Evolutionary conservation across 2,113 vertebrate species (phyloP).

Genomic region (Cyphomyrus discorhynchus): DNA sequence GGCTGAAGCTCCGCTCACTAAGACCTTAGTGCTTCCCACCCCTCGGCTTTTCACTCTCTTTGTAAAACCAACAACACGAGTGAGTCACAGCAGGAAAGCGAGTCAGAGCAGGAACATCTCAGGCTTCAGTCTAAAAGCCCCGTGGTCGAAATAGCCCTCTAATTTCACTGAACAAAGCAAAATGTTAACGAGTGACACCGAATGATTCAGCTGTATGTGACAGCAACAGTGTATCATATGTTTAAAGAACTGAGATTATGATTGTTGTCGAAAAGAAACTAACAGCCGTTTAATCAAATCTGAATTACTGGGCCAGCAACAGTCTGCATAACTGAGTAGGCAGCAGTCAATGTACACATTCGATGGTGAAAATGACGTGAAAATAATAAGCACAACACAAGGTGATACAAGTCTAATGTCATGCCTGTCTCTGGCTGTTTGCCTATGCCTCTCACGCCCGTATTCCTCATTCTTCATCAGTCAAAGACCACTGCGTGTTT

Average conservation of each 20-base stretch:
- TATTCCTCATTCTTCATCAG: neutral
- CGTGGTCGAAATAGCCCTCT: neutral
- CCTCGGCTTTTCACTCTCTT: neutral
- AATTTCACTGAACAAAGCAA: neutral
- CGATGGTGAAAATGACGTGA: neutral
- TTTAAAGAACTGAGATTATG: neutral
- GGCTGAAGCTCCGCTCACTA: neutral
- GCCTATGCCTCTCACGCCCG: neutral
- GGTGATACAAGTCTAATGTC: neutral
- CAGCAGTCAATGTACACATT: neutral
- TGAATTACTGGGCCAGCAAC: neutral
- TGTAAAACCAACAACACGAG: neutral
- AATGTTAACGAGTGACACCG: neutral
- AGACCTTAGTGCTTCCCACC: neutral
- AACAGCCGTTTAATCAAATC: neutral
- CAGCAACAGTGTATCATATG: neutral
- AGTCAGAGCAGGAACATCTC: neutral
- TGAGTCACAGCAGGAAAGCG: neutral
- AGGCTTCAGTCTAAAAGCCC: neutral
- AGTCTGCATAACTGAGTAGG: neutral
- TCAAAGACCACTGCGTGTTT: constrained; percentile 5
- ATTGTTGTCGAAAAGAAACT: neutral
- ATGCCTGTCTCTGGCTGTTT: neutral
- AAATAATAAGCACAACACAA: neutral
- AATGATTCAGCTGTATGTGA: neutral